Evolutionary conservation across 2,888 invertebrate genomes (phyloP).

Genomic region (Tipula unca): DNA sequence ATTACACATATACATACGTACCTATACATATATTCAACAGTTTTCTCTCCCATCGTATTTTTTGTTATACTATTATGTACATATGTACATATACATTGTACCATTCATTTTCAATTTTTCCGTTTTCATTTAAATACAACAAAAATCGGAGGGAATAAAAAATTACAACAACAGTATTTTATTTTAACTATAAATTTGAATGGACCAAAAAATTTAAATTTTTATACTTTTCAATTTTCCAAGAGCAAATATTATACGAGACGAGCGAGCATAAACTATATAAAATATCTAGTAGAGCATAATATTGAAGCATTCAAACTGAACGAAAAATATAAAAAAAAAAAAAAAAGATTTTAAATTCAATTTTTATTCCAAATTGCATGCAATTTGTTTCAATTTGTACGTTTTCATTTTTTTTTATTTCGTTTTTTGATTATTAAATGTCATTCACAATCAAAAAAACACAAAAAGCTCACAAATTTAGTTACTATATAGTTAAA

Average conservation of each 20-base stretch:
- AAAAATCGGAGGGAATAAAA: background rate
- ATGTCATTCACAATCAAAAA: background rate
- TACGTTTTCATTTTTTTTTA: background rate
- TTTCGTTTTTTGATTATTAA: background rate
- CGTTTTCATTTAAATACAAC: background rate
- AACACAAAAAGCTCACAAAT: background rate
- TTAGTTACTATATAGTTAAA: background rate
- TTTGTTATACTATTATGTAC: background rate
- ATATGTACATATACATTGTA: no score
- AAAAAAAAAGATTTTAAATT: background rate
- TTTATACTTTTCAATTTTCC: background rate
- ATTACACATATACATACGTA: background rate
- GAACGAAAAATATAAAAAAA: background rate
- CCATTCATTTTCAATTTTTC: background rate
- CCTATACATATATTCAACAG: constrained; percentile 9
- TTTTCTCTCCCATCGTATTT: background rate
- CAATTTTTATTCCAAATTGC: background rate
- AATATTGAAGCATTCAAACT: background rate
- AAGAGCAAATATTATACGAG: background rate
- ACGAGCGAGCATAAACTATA: background rate
- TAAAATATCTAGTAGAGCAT: background rate
- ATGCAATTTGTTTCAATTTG: constrained; percentile 14
- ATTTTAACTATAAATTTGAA: no score
- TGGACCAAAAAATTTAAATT: background rate
- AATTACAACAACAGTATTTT: background rate